phyloP scores from a whole-genome alignment of 1,140 invertebrate genomes.

The Neodiprion lecontei region DNA sequence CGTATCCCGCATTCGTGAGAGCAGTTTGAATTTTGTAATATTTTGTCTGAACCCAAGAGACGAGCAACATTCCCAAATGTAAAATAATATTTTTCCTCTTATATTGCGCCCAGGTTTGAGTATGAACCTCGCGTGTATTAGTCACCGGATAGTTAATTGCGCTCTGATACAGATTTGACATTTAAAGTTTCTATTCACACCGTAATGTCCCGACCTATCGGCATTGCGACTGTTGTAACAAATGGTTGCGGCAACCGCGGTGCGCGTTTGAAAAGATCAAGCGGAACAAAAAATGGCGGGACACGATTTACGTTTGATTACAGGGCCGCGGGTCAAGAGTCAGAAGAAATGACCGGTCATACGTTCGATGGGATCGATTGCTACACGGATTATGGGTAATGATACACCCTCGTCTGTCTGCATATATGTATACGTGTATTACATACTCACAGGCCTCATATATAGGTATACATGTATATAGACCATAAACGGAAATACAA shows the following conservation, averaged over 20 bases:
- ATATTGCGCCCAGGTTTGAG: too few relatives aligned
- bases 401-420: conserved; percentile 37
- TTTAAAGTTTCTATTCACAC: neutral
- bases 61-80: too few relatives aligned
- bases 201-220: neutral
- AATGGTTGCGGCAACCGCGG: neutral
- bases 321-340: conserved; percentile 52
- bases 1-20: too few relatives aligned
- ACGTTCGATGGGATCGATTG: conserved; percentile 34
- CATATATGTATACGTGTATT: neutral
- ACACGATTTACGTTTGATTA: conserved; percentile 56
- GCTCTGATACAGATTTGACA: neutral
- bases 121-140: too few relatives aligned
- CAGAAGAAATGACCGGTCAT: conserved; percentile 49
- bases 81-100: too few relatives aligned
- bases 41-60: too few relatives aligned
- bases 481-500: neutral
- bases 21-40: too few relatives aligned
- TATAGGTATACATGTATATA: neutral
- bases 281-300: conserved; percentile 43
- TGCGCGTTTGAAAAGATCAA: neutral
- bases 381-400: conserved; percentile 51
- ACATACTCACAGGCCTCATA: neutral
- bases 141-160: too few relatives aligned
- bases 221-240: neutral